A percentile compares a stretch with the other conserved stretches of the same genome.
Evolutionary conservation across 2,888 invertebrate genomes (phyloP).

Genomic region (Diaperis boleti): DNA sequence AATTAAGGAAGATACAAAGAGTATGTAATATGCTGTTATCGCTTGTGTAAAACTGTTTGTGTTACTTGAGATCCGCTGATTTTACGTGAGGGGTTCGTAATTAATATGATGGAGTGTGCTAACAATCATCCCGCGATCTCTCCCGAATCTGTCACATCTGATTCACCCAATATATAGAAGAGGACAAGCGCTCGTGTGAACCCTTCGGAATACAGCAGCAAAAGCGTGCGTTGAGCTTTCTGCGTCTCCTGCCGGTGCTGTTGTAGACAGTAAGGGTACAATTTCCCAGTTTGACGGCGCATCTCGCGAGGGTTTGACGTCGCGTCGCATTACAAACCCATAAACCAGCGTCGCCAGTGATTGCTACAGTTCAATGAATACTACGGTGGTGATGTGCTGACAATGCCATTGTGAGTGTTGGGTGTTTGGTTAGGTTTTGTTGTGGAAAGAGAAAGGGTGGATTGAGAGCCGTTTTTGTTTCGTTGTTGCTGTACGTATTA

Average conservation of each 20-base stretch:
- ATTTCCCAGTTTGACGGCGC: conserved; percentile 38
- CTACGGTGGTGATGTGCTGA: conserved; percentile 49
- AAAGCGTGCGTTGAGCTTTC: conserved; percentile 28
- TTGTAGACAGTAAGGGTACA: conserved; percentile 18
- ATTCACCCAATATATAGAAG: conserved; percentile 31
- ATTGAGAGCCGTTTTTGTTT: conserved; percentile 48
- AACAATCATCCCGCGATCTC: conserved; percentile 34
- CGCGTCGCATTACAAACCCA: conserved; percentile 17
- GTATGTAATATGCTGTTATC: neutral
- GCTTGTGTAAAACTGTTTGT: neutral
- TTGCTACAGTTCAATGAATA: conserved; percentile 35
- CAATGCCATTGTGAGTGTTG: conserved; percentile 54
- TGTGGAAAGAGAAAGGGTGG: conserved; percentile 48
- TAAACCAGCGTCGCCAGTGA: conserved; percentile 26
- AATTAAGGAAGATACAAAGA: too few relatives aligned
- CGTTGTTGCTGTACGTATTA: conserved; percentile 49
- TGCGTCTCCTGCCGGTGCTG: conserved; percentile 38
- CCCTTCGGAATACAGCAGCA: conserved; percentile 24
- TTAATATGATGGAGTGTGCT: conserved; percentile 39
- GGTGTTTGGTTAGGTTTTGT: conserved; percentile 53
- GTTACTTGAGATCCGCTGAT: neutral
- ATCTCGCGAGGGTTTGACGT: conserved; percentile 33
- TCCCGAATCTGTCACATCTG: conserved; percentile 36
- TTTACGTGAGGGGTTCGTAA: conserved; percentile 24
- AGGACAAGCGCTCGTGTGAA: conserved; percentile 36